phyloP scores from a whole-genome alignment of 2,797 vertebrate genomes.

The Rhinichthys osculus region DNA sequence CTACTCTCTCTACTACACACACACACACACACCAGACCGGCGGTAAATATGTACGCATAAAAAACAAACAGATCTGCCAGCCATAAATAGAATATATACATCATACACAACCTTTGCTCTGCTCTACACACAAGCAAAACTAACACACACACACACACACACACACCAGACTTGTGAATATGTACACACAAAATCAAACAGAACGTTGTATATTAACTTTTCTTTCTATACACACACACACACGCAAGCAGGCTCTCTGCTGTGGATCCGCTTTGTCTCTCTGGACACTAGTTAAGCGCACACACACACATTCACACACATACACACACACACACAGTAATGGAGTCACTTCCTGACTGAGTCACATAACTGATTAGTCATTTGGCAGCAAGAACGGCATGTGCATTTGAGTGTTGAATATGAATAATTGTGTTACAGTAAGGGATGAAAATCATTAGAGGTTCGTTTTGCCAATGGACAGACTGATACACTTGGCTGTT shows the following conservation, averaged over 20 bases:
- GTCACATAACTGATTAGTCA: conserved; percentile 60
- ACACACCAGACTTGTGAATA: not conserved
- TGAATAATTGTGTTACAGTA: conserved; percentile 50
- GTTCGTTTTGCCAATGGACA: conserved; percentile 32
- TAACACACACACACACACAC: conserved; percentile 32
- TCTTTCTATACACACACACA: not conserved
- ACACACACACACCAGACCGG: not conserved
- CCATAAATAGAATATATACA: conserved; percentile 40
- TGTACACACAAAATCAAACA: conserved; percentile 13
- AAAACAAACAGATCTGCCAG: conserved; percentile 15
- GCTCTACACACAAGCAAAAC: conserved; percentile 9
- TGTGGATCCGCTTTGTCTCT: no score
- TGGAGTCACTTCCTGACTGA: conserved; percentile 58
- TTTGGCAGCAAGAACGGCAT: conserved; percentile 50
- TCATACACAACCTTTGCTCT: conserved; percentile 44
- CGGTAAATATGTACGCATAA: conserved; percentile 1
- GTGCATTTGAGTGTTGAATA: conserved; percentile 20
- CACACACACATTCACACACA: conserved; percentile 27
- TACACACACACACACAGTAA: conserved; percentile 39
- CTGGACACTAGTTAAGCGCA: not conserved
- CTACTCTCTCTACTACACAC: conserved; percentile 20
- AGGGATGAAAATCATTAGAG: conserved; percentile 44
- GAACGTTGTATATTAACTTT: not conserved
- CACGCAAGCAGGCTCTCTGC: no score
- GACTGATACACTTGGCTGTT: conserved; percentile 18